phyloP scores from a whole-genome alignment of 2,113 vertebrate genomes.

The Diadophis punctatus region DNA sequence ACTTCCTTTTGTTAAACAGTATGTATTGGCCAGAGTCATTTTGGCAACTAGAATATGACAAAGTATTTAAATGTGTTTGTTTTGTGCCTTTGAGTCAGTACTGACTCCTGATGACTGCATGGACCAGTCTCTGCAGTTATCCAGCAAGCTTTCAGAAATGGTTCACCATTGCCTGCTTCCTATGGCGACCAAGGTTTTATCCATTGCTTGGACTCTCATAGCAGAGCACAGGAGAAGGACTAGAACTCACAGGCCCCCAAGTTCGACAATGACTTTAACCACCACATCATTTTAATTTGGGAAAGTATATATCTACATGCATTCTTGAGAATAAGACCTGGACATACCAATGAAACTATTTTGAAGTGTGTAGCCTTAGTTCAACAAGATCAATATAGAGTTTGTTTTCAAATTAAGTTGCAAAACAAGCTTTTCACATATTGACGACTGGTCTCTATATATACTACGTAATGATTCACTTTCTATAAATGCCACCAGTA shows the following conservation, averaged over 20 bases:
- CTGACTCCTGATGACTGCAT: neutral
- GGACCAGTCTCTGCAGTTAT: neutral
- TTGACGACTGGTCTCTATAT: slow-evolving; percentile 44
- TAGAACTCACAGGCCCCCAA: neutral
- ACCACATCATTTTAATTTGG: neutral
- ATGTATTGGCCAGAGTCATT: slow-evolving; percentile 38
- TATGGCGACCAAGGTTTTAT: no score
- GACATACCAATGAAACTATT: neutral
- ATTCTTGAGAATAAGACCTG: neutral
- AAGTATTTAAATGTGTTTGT: neutral
- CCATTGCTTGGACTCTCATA: no score
- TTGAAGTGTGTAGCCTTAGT: neutral
- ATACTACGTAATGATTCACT: slow-evolving; percentile 38
- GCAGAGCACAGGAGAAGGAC: no score
- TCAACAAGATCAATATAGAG: slow-evolving; percentile 50
- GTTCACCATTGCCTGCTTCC: neutral
- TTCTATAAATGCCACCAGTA: slow-evolving; percentile 41
- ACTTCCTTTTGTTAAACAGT: slow-evolving; percentile 52
- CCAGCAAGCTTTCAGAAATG: neutral
- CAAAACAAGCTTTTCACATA: slow-evolving; percentile 20
- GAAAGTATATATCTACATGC: neutral
- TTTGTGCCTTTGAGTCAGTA: neutral
- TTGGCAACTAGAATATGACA: neutral
- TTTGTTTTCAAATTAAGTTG: slow-evolving; percentile 31
- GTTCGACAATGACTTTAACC: neutral